phyloP scores from a whole-genome alignment of 1,140 invertebrate genomes.

The Caenorhabditis elegans region DNA sequence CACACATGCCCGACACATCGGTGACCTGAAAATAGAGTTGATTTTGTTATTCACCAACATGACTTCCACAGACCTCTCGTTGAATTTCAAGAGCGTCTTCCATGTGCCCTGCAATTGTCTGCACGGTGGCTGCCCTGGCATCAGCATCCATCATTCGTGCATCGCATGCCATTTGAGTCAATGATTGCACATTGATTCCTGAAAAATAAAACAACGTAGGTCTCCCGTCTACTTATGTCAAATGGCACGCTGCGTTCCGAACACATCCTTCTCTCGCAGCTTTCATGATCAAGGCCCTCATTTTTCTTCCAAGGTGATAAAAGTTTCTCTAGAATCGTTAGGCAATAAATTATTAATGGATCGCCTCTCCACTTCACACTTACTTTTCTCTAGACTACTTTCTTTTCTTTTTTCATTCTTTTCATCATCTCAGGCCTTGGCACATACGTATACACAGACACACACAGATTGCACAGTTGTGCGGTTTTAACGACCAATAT shows the following conservation, averaged over 20 bases:
- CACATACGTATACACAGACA: background rate
- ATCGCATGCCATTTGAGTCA: constrained; percentile 66
- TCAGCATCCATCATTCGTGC: constrained; percentile 66
- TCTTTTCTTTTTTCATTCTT: background rate
- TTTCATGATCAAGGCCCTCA: background rate
- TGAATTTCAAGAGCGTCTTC: constrained; percentile 66
- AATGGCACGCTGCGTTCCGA: background rate
- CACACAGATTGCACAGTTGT: constrained; percentile 23
- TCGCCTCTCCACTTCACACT: constrained; percentile 19
- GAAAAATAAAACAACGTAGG: constrained; percentile 15
- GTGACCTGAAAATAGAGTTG: constrained; percentile 55
- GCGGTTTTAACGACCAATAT: constrained; percentile 27
- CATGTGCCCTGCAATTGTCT: constrained; percentile 66
- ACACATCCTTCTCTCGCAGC: background rate
- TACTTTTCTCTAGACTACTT: constrained; percentile 24
- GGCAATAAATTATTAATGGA: constrained; percentile 32
- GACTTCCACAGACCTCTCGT: constrained; percentile 54
- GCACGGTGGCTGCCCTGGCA: constrained; percentile 62
- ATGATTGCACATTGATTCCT: constrained; percentile 65
- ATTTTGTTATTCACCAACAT: background rate
- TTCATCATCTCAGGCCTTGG: background rate
- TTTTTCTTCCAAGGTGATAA: constrained; percentile 17
- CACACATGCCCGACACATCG: constrained; percentile 64
- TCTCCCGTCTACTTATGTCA: background rate
- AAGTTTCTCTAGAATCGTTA: constrained; percentile 22